Base-by-base conservation (phyloP, 2,113 vertebrate species). In the Harpagus bidentatus region DNA sequence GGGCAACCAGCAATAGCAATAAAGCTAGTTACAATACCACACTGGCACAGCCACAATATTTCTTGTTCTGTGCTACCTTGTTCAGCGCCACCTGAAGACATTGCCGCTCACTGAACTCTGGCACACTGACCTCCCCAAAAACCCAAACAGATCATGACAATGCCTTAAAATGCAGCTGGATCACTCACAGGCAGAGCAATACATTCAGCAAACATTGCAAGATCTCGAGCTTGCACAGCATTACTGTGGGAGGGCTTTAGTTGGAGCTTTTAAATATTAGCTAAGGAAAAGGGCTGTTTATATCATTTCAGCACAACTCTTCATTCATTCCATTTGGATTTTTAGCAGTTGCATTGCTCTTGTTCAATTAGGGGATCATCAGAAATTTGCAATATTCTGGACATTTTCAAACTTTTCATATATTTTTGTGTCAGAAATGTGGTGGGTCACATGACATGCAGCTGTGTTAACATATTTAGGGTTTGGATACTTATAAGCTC, bases 401-500 rank as follows among this genome's bases (percentile, higher is more conserved):
- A 76, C 34, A 34, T 86, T 97, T 96, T 86, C 72, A 87, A 91
- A 73, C 50, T 76, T 72, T 83, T 95, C 52, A 63, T 34, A 45
- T 89, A 82, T 73, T 95, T 94, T 76, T 74, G 13, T 89, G 85
- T 88, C 90, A 95, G 70, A 94, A 88, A 19, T 95, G 73, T 74
- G 89, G 38, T 84, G 53, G 67, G 56, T 94, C 94, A 93, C 43
- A 62, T 82, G 96, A 94, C 36, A 66, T 26, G 42, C 95, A 97
- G 90, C 93, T 97, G 92, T 90, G 89, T 95, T 96, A 92, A 93
- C 72, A 88, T 72, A 87, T 95, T 96, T 91, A 86, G 61, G 71
- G 45, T 95, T 93, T 90, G 95, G 81, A 93, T 80, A 92, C 86
- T 94, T 84, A 55, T 5, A 86, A 62, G 19, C 58, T 79, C 73